Evolutionary conservation across 2,888 invertebrate species (phyloP).

Genomic region (Arrhopalites spinosus): DNA sequence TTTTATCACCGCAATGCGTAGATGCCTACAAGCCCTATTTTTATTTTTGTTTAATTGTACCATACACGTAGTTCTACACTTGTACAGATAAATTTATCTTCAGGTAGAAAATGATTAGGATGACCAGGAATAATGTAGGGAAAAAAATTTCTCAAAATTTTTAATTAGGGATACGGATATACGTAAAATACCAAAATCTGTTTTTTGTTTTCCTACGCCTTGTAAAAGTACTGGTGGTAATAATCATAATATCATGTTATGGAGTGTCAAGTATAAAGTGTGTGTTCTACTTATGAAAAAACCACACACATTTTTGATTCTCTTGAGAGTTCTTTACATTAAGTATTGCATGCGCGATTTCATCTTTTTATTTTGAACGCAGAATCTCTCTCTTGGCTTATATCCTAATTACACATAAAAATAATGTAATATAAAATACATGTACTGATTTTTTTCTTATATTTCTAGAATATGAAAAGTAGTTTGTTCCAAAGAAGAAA

Average conservation of each 20-base stretch:
- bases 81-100: background rate
- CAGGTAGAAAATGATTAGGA: background rate
- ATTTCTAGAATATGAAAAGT: background rate
- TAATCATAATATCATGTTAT: background rate
- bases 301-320: no score
- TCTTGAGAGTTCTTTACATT: no score
- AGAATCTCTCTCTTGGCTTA: background rate
- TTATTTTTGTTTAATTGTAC: background rate
- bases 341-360: background rate
- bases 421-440: background rate
- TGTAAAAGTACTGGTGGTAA: background rate
- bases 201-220: background rate
- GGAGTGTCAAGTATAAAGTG: background rate
- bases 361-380: background rate
- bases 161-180: background rate
- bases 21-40: background rate
- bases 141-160: background rate
- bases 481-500: background rate
- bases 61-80: background rate
- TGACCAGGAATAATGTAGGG: conserved; percentile 6
- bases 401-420: background rate
- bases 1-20: background rate
- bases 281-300: background rate
- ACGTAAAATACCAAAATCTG: background rate
- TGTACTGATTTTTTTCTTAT: background rate